Evolutionary conservation across 2,888 invertebrate genomes (phyloP).

Genomic region (Dicyrtoma fusca): DNA sequence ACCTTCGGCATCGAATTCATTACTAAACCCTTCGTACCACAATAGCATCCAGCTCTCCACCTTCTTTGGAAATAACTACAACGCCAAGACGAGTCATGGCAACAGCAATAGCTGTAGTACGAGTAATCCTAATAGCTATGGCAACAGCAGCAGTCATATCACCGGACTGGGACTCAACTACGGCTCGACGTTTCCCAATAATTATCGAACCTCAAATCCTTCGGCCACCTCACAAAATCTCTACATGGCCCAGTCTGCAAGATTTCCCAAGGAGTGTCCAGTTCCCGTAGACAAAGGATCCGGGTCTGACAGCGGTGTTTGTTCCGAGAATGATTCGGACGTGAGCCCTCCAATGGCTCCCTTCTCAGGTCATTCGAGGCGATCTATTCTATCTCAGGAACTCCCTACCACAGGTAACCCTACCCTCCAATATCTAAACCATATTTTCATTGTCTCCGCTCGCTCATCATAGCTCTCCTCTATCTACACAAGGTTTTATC

Average conservation of each 20-base stretch:
- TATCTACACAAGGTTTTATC: background rate
- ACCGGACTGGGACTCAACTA: constrained; percentile 45
- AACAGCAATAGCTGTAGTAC: constrained; percentile 25
- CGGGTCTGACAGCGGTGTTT: constrained; percentile 53
- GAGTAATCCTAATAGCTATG: too few relatives aligned
- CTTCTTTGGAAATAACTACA: constrained; percentile 29
- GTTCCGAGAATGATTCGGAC: constrained; percentile 55
- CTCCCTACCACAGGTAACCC: constrained; percentile 44
- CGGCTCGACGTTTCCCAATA: constrained; percentile 45
- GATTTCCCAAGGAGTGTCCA: constrained; percentile 35
- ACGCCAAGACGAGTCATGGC: background rate
- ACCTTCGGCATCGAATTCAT: constrained; percentile 38
- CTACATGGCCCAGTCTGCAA: constrained; percentile 23
- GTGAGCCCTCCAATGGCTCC: constrained; percentile 47
- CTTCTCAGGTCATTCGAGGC: constrained; percentile 38
- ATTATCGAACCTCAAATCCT: constrained; percentile 33
- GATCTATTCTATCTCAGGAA: constrained; percentile 44
- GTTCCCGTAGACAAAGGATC: constrained; percentile 48
- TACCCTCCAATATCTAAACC: background rate
- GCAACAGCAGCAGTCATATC: constrained; percentile 14
- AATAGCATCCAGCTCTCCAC: constrained; percentile 28
- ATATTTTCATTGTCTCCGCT: background rate
- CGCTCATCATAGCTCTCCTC: constrained; percentile 3
- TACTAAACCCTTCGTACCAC: constrained; percentile 24
- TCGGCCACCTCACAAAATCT: constrained; percentile 16